Base-by-base conservation (phyloP, 2,888 invertebrate genomes). In the Leucophenga maculata region DNA sequence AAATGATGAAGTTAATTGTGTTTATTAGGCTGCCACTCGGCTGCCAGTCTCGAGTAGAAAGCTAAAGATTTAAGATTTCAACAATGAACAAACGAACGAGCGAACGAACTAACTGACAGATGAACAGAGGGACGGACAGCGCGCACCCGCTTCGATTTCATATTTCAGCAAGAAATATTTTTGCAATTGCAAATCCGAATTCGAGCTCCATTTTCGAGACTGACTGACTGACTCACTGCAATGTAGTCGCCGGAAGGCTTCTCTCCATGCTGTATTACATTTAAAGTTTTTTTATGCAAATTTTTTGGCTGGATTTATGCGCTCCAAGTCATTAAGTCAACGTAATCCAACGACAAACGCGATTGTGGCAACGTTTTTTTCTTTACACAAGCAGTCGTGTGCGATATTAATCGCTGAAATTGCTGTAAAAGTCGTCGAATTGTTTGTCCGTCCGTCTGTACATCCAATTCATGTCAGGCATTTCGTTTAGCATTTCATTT, bases 1-100 rank as follows among this genome's bases (percentile, higher is more conserved):
- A 85, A 85, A 85, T 84, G 84, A 85, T 86, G 86, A 82, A 82
- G 82, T 83, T 82, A 82, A 82, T 82, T 82, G 83, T 80, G 82
- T 82, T 78, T 80, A 83, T 82, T 82, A 82, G 83, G 78, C 82
- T 82, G 82, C 78, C 78, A 79, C 77, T 78, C 75, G 77, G 32
- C 52, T 39, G 65, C 65, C 20, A 16, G 46, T 65, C 22, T 39
- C 18, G 48, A 64, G 48, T 64, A 26, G 64, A 64, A 64, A 48
- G 64, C 50, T 39, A 48, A 64, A 48, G 64, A 18, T 39, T 20
- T 48, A 20, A 8, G 62, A 64, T 64, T 64, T 64, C 62, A 64
- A 64, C 48, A 22, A 8, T 50, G 39, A 20, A 60, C 60, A 54
- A 54, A 18, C 54, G 39, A 39, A 16, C 26, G 11, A 6, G 8